Base-by-base conservation (phyloP, 2,888 invertebrate genomes). In the Ommatoiulus sabulosus region DNA sequence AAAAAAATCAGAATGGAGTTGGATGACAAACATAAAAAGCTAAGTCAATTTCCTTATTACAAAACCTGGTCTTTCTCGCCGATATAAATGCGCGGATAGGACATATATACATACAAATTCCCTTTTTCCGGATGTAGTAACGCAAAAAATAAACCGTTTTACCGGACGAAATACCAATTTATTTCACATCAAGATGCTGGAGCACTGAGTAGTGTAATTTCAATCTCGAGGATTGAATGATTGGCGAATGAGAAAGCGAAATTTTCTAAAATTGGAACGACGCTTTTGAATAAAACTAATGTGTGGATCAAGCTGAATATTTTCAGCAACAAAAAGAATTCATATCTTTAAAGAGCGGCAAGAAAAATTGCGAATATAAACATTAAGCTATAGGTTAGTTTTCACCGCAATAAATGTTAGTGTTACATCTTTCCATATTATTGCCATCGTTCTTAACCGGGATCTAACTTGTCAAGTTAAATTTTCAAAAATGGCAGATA, bases 11-110 rank as follows among this genome's bases (percentile, higher is more conserved):
- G 35, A 80, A 35, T 10, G 35, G 80, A 80, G 80, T 80, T 80
- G 80, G 80, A 80, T 80, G 80, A 80, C 80, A 80, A 80, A 80
- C 80, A 72, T 72, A 80, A 80, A 52, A 80, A 80, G 24, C 80
- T 24, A 24, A 80, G 80, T 80, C 80, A 80, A 80, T 80, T 80
- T 80, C 80, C 80, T 80, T 80, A 80, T 35, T 80, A 80, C 80
- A 80, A 80, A 80, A 80, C 24, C 80, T 80, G 24, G 80, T 80
- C 24, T 80, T 80, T 80, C 12, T 80, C 12, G 0, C 35, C 3
- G 35, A 35, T 80, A 80, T 4, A 35, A 80, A 80, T 80, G 35
- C 80, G 12, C 3, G 80, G 3, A 0, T 10, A 7, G 35, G 15
- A 15, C 52, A 35, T 35, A 2, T 12, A 57, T 57, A n/a, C 3